These are phyloP conservation scores for Zaprionus obscuricornis DNA, from an alignment of 2,888 invertebrate species.

Conservation along the genomic window DNA sequence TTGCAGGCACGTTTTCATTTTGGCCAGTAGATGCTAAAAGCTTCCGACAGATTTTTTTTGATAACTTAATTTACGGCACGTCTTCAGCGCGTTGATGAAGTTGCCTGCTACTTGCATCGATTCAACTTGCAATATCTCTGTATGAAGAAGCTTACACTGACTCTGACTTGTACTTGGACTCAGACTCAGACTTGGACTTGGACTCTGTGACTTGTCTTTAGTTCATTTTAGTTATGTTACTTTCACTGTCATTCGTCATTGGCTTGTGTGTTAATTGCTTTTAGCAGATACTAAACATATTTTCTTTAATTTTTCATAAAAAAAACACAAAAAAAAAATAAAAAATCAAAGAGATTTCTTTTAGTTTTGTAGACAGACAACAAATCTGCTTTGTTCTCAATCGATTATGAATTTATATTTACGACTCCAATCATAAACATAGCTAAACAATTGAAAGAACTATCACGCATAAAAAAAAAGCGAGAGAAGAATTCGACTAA, in stretches of 20 bases:
- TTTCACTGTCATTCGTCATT: constrained; percentile 69
- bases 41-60: constrained; percentile 75
- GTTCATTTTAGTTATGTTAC: constrained; percentile 37
- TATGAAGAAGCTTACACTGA: constrained; percentile 20
- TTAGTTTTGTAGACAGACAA: neutral
- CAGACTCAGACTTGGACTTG: neutral
- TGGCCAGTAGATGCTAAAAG: constrained; percentile 65
- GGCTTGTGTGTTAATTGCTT: constrained; percentile 60
- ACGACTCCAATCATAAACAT: constrained; percentile 15
- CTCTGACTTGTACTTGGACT: neutral
- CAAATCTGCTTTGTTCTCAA: constrained; percentile 35
- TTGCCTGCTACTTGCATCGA: constrained; percentile 26
- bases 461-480: too few relatives aligned
- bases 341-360: constrained; percentile 20
- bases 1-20: constrained; percentile 35
- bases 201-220: constrained; percentile 33
- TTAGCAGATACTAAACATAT: constrained; percentile 26
- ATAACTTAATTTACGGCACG: constrained; percentile 73
- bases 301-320: constrained; percentile 13
- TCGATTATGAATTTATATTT: constrained; percentile 30
- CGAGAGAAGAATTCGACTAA: too few relatives aligned
- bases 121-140: constrained; percentile 26
- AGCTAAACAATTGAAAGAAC: too few relatives aligned
- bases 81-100: constrained; percentile 64
- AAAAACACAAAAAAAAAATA: too few relatives aligned